Evolutionary conservation across 2,113 vertebrate genomes (phyloP).

Genomic region (Poecilia latipinna): DNA sequence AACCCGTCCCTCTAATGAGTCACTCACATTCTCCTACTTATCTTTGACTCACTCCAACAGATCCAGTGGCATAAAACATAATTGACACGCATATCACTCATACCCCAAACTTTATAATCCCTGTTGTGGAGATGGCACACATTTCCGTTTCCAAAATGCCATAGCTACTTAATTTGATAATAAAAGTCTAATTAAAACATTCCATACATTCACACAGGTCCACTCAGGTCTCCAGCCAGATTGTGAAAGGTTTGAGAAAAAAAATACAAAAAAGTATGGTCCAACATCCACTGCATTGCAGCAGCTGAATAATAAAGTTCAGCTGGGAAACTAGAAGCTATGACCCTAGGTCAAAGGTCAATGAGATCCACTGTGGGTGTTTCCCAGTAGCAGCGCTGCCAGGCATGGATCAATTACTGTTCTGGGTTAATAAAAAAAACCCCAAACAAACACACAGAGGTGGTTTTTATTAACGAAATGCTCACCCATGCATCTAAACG

Average conservation of each 20-base stretch:
- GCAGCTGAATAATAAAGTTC: slow-evolving; percentile 51
- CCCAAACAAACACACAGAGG: background rate
- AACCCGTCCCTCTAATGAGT: slow-evolving; percentile 27
- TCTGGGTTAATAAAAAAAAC: background rate
- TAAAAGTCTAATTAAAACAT: background rate
- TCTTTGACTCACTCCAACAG: slow-evolving; percentile 9
- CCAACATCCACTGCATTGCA: background rate
- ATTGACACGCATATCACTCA: background rate
- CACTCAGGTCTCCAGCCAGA: too few species aligned
- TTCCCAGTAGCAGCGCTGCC: slow-evolving; percentile 27
- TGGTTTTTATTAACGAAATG: background rate
- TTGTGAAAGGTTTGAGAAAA: too few species aligned
- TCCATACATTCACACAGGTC: background rate
- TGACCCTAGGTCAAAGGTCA: slow-evolving; percentile 51
- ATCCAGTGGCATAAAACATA: slow-evolving; percentile 8
- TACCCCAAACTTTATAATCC: background rate
- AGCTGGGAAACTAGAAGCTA: slow-evolving; percentile 45
- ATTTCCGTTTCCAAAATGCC: slow-evolving; percentile 15
- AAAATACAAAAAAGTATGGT: background rate
- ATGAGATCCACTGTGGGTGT: slow-evolving; percentile 21
- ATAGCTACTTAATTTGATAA: background rate
- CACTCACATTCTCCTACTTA: slow-evolving; percentile 21
- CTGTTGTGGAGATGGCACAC: background rate
- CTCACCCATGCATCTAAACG: slow-evolving; percentile 12
- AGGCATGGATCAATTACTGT: slow-evolving; percentile 35